Conservation (phyloP, 2,888 invertebrate genomes). For the Sepioteuthis lessoniana region DNA sequence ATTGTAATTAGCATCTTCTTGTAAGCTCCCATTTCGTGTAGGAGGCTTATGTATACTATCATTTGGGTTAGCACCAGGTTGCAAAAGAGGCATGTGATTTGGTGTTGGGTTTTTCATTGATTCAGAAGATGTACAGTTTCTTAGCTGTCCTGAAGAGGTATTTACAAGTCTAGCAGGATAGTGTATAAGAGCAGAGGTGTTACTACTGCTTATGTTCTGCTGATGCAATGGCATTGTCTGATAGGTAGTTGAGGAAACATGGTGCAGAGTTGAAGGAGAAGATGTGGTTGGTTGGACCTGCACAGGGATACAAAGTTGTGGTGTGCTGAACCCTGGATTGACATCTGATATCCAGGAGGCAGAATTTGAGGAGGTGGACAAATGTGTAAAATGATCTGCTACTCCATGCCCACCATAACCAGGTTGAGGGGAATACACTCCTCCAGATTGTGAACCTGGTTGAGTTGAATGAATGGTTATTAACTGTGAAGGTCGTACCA, state of each 20-base stretch:
- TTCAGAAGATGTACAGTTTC: not conserved
- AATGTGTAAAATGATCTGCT: not conserved
- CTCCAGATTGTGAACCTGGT: not conserved
- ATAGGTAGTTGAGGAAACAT: not conserved
- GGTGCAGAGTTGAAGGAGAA: not conserved
- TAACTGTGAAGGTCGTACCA: not conserved
- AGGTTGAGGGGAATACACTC: not conserved
- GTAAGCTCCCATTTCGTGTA: conserved; percentile 61
- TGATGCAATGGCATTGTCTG: not conserved
- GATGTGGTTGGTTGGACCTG: not conserved
- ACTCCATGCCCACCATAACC: not conserved
- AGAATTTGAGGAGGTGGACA: not conserved
- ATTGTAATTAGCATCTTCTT: conserved; percentile 66
- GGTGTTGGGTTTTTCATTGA: not conserved
- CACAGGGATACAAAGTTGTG: not conserved
- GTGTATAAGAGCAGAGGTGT: not conserved
- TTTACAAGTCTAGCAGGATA: conserved; percentile 25
- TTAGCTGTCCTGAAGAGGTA: not conserved
- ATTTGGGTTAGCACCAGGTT: not conserved
- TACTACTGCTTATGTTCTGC: not conserved
- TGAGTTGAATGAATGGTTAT: not conserved
- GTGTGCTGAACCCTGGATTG: not conserved
- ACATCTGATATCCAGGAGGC: not conserved
- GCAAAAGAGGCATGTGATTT: not conserved
- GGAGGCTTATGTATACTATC: conserved; percentile 34